Percentiles rank a stretch among this genome's conserved stretches.
Conservation (phyloP, 2,113 vertebrate species). For the Mustela nigripes region DNA sequence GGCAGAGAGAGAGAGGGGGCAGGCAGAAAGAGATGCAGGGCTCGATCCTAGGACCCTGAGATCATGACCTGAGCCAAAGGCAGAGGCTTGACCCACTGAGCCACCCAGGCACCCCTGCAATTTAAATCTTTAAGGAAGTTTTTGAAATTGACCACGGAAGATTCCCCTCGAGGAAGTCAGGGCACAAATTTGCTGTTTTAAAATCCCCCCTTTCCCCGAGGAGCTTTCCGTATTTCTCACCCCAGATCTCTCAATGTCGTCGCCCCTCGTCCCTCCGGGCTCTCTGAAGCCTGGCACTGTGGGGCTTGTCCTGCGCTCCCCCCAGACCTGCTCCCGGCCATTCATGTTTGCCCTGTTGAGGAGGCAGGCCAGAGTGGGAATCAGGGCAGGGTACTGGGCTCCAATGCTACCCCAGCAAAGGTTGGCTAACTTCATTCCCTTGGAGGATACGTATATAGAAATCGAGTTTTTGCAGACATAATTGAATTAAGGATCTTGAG, state of each 20-base stretch:
- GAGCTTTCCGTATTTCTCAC: background rate
- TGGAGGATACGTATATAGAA: background rate
- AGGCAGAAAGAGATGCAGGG: no score
- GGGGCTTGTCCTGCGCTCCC: no score
- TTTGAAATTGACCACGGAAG: background rate
- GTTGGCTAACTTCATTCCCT: background rate
- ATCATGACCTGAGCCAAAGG: no score
- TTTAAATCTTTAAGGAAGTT: background rate
- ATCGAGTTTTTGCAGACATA: background rate
- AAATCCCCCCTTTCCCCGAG: no score
- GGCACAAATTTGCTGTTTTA: no score
- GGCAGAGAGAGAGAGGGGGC: no score
- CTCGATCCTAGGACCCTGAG: no score
- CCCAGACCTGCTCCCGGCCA: no score
- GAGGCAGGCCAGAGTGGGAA: background rate
- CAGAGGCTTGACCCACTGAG: no score
- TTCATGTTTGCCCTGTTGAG: background rate
- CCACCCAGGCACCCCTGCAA: background rate
- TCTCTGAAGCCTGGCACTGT: background rate
- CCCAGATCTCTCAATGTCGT: background rate
- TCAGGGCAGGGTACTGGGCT: background rate
- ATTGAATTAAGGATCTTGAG: background rate
- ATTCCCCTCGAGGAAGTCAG: rapidly evolving
- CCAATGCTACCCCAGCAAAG: background rate
- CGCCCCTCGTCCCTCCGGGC: background rate